Percentiles rank a stretch among this genome's conserved stretches.
These are phyloP conservation scores for Rhingia campestris DNA, from an alignment of 2,888 invertebrate species.

Conservation along the genomic window DNA sequence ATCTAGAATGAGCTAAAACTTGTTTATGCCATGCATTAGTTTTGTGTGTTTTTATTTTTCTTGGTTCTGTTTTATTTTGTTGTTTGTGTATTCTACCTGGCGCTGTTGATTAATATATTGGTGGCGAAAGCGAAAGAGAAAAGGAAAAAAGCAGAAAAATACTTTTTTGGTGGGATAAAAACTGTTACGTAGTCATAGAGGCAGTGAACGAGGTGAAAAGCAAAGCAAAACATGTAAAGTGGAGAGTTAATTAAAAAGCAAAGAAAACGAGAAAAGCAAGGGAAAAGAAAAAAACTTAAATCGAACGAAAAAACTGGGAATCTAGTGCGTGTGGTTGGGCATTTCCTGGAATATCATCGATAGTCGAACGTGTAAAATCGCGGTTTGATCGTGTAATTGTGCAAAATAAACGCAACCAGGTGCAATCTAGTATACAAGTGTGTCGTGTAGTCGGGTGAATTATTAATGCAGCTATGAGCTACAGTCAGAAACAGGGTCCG, in stretches of 20 bases:
- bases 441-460: constrained; percentile 34
- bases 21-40: constrained; percentile 70
- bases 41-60: constrained; percentile 64
- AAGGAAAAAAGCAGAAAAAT: constrained; percentile 34
- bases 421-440: constrained; percentile 39
- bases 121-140: constrained; percentile 29
- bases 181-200: constrained; percentile 69
- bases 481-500: constrained; percentile 78
- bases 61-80: constrained; percentile 66
- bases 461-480: constrained; percentile 76
- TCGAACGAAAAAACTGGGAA: constrained; percentile 54
- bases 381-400: constrained; percentile 5
- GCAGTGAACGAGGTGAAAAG: constrained; percentile 52
- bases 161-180: constrained; percentile 68
- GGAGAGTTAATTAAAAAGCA: constrained; percentile 64
- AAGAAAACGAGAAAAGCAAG: constrained; percentile 45
- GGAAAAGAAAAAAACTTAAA: constrained; percentile 35
- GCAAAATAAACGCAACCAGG: constrained; percentile 52
- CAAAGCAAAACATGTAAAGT: constrained; percentile 71
- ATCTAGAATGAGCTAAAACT: constrained; percentile 65
- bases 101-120: constrained; percentile 62
- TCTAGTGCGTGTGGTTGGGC: constrained; percentile 50
- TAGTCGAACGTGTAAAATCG: constrained; percentile 13
- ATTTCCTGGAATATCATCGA: constrained; percentile 56
- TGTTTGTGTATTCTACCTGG: constrained; percentile 69